Conservation (phyloP, 2,113 vertebrate genomes). For the Lynx canadensis region DNA sequence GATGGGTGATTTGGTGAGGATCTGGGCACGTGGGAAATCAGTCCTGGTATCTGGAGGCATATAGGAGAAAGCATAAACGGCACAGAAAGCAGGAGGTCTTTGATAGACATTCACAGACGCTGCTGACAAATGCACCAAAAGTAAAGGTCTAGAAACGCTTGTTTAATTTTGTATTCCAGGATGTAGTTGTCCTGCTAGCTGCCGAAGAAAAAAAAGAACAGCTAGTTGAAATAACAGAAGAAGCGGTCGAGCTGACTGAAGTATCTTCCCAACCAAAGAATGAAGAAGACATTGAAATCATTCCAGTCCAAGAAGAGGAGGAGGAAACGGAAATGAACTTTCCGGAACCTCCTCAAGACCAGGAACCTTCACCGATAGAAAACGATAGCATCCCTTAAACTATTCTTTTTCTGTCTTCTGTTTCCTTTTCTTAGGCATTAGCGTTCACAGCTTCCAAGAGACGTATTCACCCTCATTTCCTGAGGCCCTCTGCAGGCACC, state of each 20-base stretch:
- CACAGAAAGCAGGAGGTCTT: not conserved
- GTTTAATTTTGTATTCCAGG: constrained; percentile 70
- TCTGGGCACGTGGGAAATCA: not conserved
- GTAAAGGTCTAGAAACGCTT: not conserved
- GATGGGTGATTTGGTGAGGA: not conserved
- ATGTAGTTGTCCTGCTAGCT: constrained; percentile 68
- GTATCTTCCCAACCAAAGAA: constrained; percentile 41
- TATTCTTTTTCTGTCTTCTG: not conserved
- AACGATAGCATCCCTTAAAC: constrained; percentile 39
- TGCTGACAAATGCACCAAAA: not conserved
- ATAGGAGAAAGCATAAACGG: not conserved
- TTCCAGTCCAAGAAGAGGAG: constrained; percentile 69
- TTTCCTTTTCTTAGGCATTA: not conserved
- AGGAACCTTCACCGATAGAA: constrained; percentile 50
- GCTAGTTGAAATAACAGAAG: constrained; percentile 58
- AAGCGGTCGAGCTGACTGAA: constrained; percentile 50
- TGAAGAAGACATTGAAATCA: constrained; percentile 71
- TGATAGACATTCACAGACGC: not conserved
- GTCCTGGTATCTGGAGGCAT: not conserved
- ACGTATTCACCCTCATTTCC: not conserved
- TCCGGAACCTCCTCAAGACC: constrained; percentile 73
- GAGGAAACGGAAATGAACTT: constrained; percentile 68
- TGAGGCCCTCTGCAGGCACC: not conserved
- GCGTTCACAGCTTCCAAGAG: not conserved
- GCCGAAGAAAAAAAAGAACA: constrained; percentile 73